Evolutionary conservation across 1,140 invertebrate genomes (phyloP).

Genomic region (Cotesia chilonis): DNA sequence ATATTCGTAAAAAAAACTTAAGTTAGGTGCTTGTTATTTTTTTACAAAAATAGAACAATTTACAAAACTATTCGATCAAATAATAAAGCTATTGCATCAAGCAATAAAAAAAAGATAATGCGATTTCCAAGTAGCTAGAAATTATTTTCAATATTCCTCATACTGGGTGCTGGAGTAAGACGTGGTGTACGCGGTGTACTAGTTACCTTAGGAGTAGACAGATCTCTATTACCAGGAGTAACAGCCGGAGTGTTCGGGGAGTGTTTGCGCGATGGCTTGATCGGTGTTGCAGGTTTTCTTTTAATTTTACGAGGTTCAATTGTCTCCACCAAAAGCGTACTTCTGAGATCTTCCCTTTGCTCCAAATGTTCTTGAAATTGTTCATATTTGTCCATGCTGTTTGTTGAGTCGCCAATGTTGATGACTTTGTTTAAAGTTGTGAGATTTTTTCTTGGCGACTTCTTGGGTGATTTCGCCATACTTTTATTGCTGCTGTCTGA

Average conservation of each 20-base stretch:
- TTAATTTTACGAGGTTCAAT: slow-evolving; percentile 43
- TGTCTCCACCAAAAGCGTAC: slow-evolving; percentile 53
- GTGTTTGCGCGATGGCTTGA: slow-evolving; percentile 54
- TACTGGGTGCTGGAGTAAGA: slow-evolving; percentile 6
- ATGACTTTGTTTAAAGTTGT: slow-evolving; percentile 6
- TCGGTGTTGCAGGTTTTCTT: slow-evolving; percentile 54
- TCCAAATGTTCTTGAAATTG: slow-evolving; percentile 60
- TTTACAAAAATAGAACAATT: no score
- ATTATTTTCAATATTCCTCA: slow-evolving; percentile 1
- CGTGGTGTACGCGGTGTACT: not conserved
- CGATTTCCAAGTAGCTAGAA: not conserved
- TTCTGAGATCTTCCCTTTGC: slow-evolving; percentile 53
- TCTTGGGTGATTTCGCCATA: slow-evolving; percentile 12
- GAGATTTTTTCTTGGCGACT: slow-evolving; percentile 17
- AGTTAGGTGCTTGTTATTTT: no score
- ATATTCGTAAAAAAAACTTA: no score
- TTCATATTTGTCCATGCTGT: slow-evolving; percentile 47
- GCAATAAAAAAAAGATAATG: no score
- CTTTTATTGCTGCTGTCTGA: not conserved
- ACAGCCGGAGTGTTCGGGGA: slow-evolving; percentile 19
- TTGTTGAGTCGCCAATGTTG: not conserved
- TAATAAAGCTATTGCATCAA: no score
- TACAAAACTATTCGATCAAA: no score
- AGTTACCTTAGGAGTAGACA: no score
- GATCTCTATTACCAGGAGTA: no score